Evolutionary conservation across 2,797 vertebrate genomes (phyloP).

Genomic region (Argentina silus): DNA sequence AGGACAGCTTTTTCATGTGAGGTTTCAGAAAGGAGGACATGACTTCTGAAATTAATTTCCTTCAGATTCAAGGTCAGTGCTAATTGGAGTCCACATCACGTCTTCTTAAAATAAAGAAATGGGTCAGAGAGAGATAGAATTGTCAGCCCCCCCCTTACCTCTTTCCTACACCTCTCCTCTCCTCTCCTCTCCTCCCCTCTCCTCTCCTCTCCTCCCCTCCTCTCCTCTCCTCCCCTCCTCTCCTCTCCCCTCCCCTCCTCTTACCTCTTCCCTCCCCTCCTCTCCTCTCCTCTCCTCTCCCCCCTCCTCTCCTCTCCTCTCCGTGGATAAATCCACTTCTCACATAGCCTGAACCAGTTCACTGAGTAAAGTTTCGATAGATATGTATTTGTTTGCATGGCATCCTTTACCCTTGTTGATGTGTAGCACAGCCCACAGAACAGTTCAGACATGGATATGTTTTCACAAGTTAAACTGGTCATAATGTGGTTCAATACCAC

Average conservation of each 20-base stretch:
- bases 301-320: no score
- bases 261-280: no score
- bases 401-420: not conserved
- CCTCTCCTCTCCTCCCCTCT: no score
- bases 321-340: not conserved
- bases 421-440: not conserved
- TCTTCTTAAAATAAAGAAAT: conserved; percentile 51
- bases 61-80: conserved; percentile 46
- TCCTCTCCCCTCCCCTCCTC: no score
- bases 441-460: not conserved
- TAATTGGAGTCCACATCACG: conserved; percentile 41
- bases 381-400: not conserved
- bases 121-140: conserved; percentile 31
- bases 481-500: not conserved
- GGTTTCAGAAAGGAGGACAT: conserved; percentile 49
- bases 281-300: no score
- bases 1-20: not conserved
- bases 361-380: not conserved
- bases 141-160: not conserved
- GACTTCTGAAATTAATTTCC: conserved; percentile 40
- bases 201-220: no score
- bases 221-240: no score
- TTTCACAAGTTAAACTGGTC: not conserved
- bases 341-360: not conserved
- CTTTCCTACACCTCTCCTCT: no score